Percentiles rank a stretch among this genome's conserved stretches.
Conservation (phyloP, 2,113 vertebrate genomes). For the Lophura nycthemera region DNA sequence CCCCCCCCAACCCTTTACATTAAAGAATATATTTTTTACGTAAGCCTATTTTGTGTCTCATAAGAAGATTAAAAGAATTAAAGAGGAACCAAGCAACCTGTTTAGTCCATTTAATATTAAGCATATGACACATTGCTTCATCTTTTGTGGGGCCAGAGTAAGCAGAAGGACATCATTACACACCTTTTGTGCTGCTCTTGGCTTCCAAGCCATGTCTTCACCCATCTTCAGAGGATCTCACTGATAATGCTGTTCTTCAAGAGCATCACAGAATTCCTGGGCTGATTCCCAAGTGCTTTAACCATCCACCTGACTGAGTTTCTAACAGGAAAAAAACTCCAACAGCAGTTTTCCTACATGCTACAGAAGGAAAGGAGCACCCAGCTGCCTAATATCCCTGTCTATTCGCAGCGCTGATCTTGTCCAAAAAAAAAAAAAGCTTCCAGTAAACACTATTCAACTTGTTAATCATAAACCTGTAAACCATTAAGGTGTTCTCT, state of each 20-base stretch:
- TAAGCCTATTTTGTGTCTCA: constrained; percentile 40
- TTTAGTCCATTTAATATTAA: constrained; percentile 4
- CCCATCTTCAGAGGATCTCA: background rate
- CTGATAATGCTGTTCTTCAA: background rate
- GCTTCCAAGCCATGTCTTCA: background rate
- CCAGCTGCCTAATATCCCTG: background rate
- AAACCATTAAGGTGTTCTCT: background rate
- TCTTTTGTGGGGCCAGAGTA: background rate
- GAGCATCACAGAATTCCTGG: background rate
- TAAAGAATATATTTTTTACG: constrained; percentile 18
- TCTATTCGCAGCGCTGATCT: background rate
- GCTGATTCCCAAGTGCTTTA: constrained; percentile 1
- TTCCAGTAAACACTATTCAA: background rate
- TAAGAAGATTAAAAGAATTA: constrained; percentile 57
- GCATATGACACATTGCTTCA: background rate
- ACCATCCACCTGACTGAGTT: background rate
- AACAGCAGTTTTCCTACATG: background rate
- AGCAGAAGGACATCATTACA: background rate
- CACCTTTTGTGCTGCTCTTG: background rate
- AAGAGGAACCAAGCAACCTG: constrained; percentile 17
- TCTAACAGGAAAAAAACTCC: background rate
- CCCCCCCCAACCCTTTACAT: background rate
- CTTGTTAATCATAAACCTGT: background rate
- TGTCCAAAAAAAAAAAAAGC: background rate
- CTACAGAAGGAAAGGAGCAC: background rate